Evolutionary conservation across 2,888 invertebrate genomes (phyloP).

Genomic region (Tyria jacobaeae): DNA sequence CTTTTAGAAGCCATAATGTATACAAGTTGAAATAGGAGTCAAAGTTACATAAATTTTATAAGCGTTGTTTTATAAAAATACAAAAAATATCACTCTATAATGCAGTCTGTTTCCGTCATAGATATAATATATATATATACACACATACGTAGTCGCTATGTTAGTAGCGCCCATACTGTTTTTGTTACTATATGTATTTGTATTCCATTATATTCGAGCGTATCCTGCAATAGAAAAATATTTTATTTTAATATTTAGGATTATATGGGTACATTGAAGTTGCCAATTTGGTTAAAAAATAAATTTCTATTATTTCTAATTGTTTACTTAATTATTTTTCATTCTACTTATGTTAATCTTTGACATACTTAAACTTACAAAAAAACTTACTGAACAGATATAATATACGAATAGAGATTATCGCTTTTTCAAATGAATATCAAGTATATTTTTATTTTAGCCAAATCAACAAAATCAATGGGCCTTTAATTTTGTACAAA

Average conservation of each 20-base stretch:
- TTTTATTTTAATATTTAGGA: conserved; percentile 46
- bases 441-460: neutral
- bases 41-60: conserved; percentile 31
- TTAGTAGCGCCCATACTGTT: conserved; percentile 78
- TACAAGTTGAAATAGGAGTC: conserved; percentile 39
- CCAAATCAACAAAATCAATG: neutral
- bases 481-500: neutral
- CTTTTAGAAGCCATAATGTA: neutral
- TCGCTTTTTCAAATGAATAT: too few relatives aligned
- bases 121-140: conserved; percentile 7
- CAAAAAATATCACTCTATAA: conserved; percentile 50
- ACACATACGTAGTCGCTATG: conserved; percentile 53
- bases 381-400: too few relatives aligned
- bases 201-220: conserved; percentile 82
- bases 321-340: neutral
- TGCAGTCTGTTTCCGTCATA: conserved; percentile 24
- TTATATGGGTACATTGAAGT: neutral
- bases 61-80: conserved; percentile 52
- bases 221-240: conserved; percentile 75
- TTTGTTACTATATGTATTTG: conserved; percentile 76
- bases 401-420: too few relatives aligned
- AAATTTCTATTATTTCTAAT: neutral
- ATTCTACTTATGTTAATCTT: neutral
- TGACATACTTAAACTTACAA: too few relatives aligned
- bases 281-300: neutral